These are phyloP conservation scores for Cataglyphis cursor DNA, from an alignment of 2,888 invertebrate genomes.

Conservation along the genomic window DNA sequence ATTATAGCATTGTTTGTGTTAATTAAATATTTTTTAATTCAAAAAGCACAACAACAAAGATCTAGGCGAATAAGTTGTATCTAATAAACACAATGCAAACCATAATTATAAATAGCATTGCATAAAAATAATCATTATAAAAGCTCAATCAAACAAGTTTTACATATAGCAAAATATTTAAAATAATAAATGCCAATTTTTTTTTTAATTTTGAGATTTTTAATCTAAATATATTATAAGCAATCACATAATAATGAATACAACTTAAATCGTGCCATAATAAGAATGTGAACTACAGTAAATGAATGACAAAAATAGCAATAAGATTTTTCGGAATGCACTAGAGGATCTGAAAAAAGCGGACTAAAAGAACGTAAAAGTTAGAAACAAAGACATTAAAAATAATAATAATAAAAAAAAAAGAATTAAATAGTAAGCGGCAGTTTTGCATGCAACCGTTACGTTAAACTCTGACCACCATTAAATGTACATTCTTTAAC, in stretches of 20 bases:
- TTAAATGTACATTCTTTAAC: conserved; percentile 63
- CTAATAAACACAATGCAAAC: conserved; percentile 22
- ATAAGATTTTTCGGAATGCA: conserved; percentile 24
- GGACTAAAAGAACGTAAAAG: conserved; percentile 37
- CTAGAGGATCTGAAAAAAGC: conserved; percentile 30
- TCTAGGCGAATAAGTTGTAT: conserved; percentile 6
- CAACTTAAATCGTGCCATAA: conserved; percentile 31
- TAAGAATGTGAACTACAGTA: background rate
- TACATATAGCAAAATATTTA: background rate
- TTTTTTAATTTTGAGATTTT: background rate
- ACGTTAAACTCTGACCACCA: conserved; percentile 81
- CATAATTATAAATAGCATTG: background rate
- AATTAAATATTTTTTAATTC: conserved; percentile 56
- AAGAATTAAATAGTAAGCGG: conserved; percentile 73
- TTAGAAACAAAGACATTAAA: conserved; percentile 63
- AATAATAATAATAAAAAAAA: conserved; percentile 44
- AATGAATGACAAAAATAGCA: conserved; percentile 37
- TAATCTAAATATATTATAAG: conserved; percentile 8
- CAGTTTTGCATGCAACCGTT: conserved; percentile 79
- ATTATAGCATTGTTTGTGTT: conserved; percentile 48
- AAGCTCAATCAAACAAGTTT: conserved; percentile 1
- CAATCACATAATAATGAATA: background rate
- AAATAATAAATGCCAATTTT: conserved; percentile 7
- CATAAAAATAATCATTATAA: background rate
- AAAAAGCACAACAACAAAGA: conserved; percentile 39